Evolutionary conservation across 2,797 vertebrate species (phyloP).

Genomic region (Leptodactylus fallax): DNA sequence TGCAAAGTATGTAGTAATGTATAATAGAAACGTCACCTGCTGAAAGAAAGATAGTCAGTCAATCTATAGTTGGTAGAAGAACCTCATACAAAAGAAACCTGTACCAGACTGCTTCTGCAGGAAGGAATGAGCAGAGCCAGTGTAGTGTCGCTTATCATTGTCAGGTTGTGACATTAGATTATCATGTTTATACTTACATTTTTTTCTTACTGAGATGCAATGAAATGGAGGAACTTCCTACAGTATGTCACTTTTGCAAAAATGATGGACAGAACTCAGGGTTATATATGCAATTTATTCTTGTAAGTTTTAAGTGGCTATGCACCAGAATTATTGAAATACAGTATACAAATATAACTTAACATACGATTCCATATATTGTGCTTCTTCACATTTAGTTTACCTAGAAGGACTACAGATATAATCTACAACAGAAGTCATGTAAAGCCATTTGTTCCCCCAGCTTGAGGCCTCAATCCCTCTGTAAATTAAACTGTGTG

Average conservation of each 20-base stretch:
- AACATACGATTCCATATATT: background rate
- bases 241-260: too few relatives aligned
- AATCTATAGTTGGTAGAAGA: too few relatives aligned
- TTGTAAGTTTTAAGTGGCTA: background rate
- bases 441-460: constrained; percentile 37
- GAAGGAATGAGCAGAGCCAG: too few relatives aligned
- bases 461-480: constrained; percentile 19
- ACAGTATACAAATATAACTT: background rate
- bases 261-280: too few relatives aligned
- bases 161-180: background rate
- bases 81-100: too few relatives aligned
- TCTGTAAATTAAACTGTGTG: constrained; percentile 33
- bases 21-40: too few relatives aligned
- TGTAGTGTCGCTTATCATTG: too few relatives aligned
- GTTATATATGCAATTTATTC: background rate
- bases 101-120: too few relatives aligned
- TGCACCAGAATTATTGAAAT: background rate
- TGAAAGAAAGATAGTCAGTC: too few relatives aligned
- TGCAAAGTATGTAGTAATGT: too few relatives aligned
- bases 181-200: background rate
- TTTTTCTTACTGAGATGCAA: background rate
- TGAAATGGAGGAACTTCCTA: background rate
- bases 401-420: constrained; percentile 29
- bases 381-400: constrained; percentile 14
- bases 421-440: constrained; percentile 29